Conservation (phyloP, 2,888 invertebrate species). For the Carcina quercana region DNA sequence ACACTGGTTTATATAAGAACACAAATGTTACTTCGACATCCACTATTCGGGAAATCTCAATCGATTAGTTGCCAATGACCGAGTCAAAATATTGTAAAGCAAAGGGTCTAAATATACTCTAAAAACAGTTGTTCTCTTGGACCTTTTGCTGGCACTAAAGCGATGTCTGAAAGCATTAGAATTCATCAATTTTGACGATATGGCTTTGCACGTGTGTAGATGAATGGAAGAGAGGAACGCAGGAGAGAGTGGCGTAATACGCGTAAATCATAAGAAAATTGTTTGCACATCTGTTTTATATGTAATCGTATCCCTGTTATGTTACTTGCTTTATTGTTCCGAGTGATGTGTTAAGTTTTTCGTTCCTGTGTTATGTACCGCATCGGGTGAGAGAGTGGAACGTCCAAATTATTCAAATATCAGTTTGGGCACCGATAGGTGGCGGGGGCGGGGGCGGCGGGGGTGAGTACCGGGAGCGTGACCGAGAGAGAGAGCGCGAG, state of each 20-base stretch:
- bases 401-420: slow-evolving; percentile 63
- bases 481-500: slow-evolving; percentile 56
- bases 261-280: slow-evolving; percentile 65
- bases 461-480: slow-evolving; percentile 47
- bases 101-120: slow-evolving; percentile 53
- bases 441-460: slow-evolving; percentile 42
- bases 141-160: slow-evolving; percentile 51
- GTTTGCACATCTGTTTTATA: slow-evolving; percentile 69
- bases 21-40: too few species aligned
- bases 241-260: slow-evolving; percentile 28
- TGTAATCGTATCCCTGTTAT: slow-evolving; percentile 32
- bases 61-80: too few species aligned
- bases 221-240: slow-evolving; percentile 40
- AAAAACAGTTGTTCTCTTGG: slow-evolving; percentile 21
- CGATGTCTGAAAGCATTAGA: slow-evolving; percentile 28
- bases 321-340: slow-evolving; percentile 40
- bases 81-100: slow-evolving; percentile 59
- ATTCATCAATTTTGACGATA: slow-evolving; percentile 31
- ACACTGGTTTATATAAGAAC: too few species aligned
- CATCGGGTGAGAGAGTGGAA: slow-evolving; percentile 28
- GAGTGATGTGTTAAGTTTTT: slow-evolving; percentile 5
- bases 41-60: too few species aligned
- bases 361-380: slow-evolving; percentile 11
- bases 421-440: slow-evolving; percentile 70
- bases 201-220: slow-evolving; percentile 36